Conservation (phyloP, 2,888 invertebrate genomes). For the Coremacera marginata region DNA sequence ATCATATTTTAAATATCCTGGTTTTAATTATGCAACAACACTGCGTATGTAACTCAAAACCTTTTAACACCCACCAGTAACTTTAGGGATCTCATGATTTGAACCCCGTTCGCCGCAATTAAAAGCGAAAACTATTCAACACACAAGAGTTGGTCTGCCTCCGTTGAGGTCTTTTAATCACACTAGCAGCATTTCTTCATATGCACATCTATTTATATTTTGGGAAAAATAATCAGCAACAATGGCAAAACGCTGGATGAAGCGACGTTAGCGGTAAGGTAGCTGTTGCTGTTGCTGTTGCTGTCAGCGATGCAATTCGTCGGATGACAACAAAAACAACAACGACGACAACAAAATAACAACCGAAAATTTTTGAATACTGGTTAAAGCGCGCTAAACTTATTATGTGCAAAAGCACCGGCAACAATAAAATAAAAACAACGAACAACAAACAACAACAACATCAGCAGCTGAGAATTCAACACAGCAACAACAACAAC, state of each 20-base stretch:
- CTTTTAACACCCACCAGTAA: slow-evolving; percentile 66
- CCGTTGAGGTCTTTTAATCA: slow-evolving; percentile 68
- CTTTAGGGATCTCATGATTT: slow-evolving; percentile 68
- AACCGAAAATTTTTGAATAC: slow-evolving; percentile 2
- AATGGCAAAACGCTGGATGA: slow-evolving; percentile 16
- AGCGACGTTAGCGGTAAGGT: slow-evolving; percentile 6
- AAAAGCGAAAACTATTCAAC: slow-evolving; percentile 55
- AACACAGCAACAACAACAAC: neutral
- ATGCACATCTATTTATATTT: slow-evolving; percentile 69
- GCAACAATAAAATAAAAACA: too few species aligned
- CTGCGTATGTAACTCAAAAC: neutral
- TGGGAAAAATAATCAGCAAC: slow-evolving; percentile 56
- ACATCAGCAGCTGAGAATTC: slow-evolving; percentile 16
- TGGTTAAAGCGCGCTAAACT: slow-evolving; percentile 21
- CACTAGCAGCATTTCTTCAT: slow-evolving; percentile 67
- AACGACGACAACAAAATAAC: slow-evolving; percentile 15
- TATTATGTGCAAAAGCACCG: slow-evolving; percentile 7
- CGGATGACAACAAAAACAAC: neutral
- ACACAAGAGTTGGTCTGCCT: slow-evolving; percentile 62
- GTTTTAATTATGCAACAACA: neutral
- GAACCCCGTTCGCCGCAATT: slow-evolving; percentile 65
- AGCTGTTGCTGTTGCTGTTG: neutral
- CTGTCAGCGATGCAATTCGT: neutral
- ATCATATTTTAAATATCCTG: neutral
- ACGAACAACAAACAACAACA: neutral